Evolutionary conservation across 2,113 vertebrate species (phyloP).

Genomic region (Xenus cinereus): DNA sequence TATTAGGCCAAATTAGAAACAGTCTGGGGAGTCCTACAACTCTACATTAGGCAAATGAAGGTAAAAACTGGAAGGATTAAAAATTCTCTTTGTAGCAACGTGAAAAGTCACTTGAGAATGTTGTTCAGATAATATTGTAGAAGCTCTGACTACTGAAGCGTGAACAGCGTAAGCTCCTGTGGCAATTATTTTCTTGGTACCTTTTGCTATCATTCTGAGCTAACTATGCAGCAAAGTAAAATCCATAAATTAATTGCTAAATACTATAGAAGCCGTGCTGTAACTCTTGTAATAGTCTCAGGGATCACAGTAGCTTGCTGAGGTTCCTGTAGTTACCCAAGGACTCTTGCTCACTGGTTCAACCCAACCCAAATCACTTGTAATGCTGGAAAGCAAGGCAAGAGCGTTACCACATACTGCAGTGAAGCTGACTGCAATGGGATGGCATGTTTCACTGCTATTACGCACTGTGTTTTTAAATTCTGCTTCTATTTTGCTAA

Average conservation of each 20-base stretch:
- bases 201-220: background rate
- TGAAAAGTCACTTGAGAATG: background rate
- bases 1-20: conserved; percentile 31
- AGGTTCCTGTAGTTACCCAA: background rate
- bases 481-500: background rate
- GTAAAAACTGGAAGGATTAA: conserved; percentile 2
- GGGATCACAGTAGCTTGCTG: background rate
- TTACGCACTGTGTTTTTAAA: background rate
- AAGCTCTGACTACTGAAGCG: background rate
- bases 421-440: background rate
- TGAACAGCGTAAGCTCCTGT: background rate
- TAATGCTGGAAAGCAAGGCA: background rate
- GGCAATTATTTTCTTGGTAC: background rate
- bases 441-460: background rate
- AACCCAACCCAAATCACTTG: background rate
- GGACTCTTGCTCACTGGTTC: background rate
- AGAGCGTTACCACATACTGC: background rate
- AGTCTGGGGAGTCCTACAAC: conserved; percentile 16
- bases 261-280: background rate
- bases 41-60: conserved; percentile 5
- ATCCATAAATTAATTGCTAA: background rate
- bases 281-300: background rate
- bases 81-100: conserved; percentile 5
- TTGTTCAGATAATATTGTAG: background rate
- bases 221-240: background rate